These are phyloP conservation scores for Sturnus vulgaris DNA, from an alignment of 2,113 vertebrate genomes.

Conservation along the genomic window DNA sequence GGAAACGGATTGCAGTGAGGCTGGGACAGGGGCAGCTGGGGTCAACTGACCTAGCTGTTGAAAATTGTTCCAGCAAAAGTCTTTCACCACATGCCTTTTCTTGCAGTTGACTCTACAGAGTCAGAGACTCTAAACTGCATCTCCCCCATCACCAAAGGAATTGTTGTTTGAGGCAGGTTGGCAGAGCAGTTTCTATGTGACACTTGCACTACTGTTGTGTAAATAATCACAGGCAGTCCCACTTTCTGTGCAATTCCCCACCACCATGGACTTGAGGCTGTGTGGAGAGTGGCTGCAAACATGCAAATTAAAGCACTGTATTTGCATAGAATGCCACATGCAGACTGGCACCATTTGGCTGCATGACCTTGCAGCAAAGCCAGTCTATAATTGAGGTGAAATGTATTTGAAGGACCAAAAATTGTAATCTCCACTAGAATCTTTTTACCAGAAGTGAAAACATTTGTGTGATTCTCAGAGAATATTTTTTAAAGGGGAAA, in stretches of 20 bases:
- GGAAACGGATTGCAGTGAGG: rapidly evolving
- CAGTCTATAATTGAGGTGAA: background rate
- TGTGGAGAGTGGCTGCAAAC: background rate
- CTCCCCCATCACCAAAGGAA: background rate
- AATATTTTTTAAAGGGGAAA: background rate
- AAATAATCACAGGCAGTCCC: background rate
- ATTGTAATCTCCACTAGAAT: background rate
- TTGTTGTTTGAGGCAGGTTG: background rate
- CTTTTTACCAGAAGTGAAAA: background rate
- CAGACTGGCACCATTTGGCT: background rate
- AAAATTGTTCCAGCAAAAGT: background rate
- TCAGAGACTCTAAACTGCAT: background rate
- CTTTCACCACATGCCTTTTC: background rate
- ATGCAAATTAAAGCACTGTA: background rate
- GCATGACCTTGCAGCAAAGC: background rate
- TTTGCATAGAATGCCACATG: background rate
- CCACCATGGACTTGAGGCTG: background rate
- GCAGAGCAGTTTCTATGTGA: background rate
- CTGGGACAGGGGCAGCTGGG: background rate
- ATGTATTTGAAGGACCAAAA: background rate
- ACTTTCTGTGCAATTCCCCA: background rate
- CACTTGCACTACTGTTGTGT: background rate
- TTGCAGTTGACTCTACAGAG: background rate
- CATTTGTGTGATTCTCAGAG: background rate
- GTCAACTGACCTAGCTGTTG: background rate